phyloP scores from a whole-genome alignment of 2,888 invertebrate species.

The Neoscelio sp. region DNA sequence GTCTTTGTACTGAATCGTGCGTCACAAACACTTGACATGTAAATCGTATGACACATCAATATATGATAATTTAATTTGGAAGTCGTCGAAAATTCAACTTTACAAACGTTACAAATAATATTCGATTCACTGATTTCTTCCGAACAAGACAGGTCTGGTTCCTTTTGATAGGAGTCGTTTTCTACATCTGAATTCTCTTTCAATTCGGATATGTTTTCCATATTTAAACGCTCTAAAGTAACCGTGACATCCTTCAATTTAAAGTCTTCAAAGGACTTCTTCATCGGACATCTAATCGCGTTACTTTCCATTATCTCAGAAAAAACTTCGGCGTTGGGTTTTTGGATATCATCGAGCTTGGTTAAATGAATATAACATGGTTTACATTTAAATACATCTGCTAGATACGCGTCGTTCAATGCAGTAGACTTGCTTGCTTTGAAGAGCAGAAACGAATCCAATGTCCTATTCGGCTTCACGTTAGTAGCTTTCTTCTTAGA shows the following conservation, averaged over 20 bases:
- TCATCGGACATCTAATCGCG: no score
- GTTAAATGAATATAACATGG: neutral
- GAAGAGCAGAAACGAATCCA: neutral
- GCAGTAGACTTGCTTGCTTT: no score
- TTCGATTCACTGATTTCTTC: neutral
- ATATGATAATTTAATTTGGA: constrained; percentile 36
- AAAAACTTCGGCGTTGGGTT: no score
- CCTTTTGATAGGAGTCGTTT: neutral
- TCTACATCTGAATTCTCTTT: no score
- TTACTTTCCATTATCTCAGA: no score
- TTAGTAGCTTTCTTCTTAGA: neutral
- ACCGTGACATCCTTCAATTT: constrained; percentile 17
- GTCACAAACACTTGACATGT: constrained; percentile 54
- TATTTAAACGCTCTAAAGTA: constrained; percentile 8
- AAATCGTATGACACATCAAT: constrained; percentile 30
- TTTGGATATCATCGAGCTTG: no score
- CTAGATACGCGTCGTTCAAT: no score
- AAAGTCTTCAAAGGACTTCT: constrained; percentile 1
- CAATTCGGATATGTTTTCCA: no score
- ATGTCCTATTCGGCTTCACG: no score
- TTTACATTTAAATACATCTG: constrained; percentile 11
- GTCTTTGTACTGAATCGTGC: constrained; percentile 24
- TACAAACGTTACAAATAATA: constrained; percentile 38
- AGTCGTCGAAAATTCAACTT: neutral
- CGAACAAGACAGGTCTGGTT: neutral